Evolutionary conservation across 2,113 vertebrate species (phyloP).

Genomic region (Cebus imitator): DNA sequence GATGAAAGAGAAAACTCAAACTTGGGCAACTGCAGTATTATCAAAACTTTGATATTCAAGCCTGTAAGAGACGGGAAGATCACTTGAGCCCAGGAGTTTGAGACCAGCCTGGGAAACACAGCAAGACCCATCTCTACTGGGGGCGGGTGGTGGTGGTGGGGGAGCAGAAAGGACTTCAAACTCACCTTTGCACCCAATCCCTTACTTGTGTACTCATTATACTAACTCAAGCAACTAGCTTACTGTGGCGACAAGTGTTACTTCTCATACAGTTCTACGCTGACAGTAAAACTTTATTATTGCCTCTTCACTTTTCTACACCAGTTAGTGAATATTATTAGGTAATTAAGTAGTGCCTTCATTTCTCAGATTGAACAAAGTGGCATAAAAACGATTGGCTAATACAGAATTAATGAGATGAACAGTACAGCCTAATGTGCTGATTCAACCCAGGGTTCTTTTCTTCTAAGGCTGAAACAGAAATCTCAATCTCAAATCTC

Average conservation of each 20-base stretch:
- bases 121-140: too few species aligned
- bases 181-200: constrained; percentile 10
- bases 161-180: background rate
- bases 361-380: background rate
- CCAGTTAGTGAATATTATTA: background rate
- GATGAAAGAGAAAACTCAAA: background rate
- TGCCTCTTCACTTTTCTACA: background rate
- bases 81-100: too few species aligned
- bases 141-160: too few species aligned
- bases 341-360: background rate
- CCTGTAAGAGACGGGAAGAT: too few species aligned
- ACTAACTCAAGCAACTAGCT: background rate
- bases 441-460: constrained; percentile 12
- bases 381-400: background rate
- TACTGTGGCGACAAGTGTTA: background rate
- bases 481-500: background rate
- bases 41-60: background rate
- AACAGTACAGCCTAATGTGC: background rate
- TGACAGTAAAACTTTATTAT: background rate
- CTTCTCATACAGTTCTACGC: background rate
- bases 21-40: background rate
- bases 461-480: constrained; percentile 32
- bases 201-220: background rate
- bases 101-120: too few species aligned
- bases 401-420: background rate